phyloP scores from a whole-genome alignment of 2,888 invertebrate species.

The Drosophila mulleri region DNA sequence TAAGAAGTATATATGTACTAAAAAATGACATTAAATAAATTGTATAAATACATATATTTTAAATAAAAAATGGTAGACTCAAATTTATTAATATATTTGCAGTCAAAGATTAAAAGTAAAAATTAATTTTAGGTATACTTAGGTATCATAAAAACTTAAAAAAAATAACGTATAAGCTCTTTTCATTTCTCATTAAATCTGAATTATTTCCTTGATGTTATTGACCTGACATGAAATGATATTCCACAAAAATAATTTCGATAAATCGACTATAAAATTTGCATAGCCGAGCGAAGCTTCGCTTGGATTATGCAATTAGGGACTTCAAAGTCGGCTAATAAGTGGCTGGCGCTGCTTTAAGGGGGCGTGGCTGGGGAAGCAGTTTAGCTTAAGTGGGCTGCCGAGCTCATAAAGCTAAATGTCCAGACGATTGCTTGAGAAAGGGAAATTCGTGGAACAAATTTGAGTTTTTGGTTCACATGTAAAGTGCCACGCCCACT shows the following conservation, averaged over 20 bases:
- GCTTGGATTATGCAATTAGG: background rate
- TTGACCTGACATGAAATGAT: background rate
- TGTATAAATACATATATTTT: no score
- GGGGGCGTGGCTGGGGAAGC: constrained; percentile 3
- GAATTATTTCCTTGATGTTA: background rate
- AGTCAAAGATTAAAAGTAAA: no score
- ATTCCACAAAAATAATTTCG: background rate
- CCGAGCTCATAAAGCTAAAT: background rate
- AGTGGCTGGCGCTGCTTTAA: background rate
- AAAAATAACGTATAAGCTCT: no score
- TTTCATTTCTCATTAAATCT: background rate
- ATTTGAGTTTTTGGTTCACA: constrained; percentile 30
- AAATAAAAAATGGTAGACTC: no score
- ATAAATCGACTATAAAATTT: background rate
- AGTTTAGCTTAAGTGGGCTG: constrained; percentile 4
- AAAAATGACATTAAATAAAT: no score
- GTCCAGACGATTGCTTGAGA: background rate
- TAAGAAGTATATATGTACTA: no score
- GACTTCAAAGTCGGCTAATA: constrained; percentile 4
- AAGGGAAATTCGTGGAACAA: constrained; percentile 3
- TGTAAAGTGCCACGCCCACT: constrained; percentile 30
- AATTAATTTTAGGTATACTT: no score
- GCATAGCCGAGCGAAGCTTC: background rate
- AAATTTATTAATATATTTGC: no score
- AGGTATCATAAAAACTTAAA: no score